A percentile compares a stretch with the other conserved stretches of the same genome.
phyloP scores from a whole-genome alignment of 2,113 vertebrate genomes.

The Elachura formosa region DNA sequence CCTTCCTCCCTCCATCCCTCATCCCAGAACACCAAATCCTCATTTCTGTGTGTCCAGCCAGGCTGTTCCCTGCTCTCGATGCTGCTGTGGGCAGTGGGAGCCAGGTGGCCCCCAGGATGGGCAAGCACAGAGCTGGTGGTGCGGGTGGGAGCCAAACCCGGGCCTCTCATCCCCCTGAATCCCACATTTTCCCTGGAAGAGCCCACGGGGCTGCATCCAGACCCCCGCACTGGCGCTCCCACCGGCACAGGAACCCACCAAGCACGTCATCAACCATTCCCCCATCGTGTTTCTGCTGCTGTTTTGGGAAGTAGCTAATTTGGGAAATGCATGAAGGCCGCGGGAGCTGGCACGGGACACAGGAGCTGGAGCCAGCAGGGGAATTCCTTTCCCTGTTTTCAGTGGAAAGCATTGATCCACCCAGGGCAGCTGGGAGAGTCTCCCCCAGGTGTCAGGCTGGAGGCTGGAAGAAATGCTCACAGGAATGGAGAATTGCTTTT shows the following conservation, averaged over 20 bases:
- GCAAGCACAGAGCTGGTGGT: neutral
- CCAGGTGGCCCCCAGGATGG: neutral
- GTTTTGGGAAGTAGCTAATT: constrained; percentile 30
- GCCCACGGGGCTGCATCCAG: neutral
- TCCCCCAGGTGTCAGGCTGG: neutral
- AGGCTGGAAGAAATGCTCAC: neutral
- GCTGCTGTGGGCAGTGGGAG: neutral
- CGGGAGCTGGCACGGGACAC: neutral
- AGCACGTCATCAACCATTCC: neutral
- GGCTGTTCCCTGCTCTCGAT: neutral
- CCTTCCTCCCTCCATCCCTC: neutral
- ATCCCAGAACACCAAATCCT: neutral
- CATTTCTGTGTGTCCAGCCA: accelerated
- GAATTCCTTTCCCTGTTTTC: neutral
- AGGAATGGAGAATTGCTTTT: neutral
- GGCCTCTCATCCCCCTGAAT: neutral
- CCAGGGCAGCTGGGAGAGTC: neutral
- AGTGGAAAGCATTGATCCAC: neutral
- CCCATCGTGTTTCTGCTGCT: neutral
- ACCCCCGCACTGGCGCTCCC: neutral
- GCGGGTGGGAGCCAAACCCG: neutral
- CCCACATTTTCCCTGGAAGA: neutral
- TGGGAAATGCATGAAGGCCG: neutral
- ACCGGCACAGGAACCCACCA: neutral
- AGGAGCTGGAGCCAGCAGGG: neutral